These are phyloP conservation scores for Drosophila baimaii DNA, from an alignment of 1,140 invertebrate species.

Conservation along the genomic window DNA sequence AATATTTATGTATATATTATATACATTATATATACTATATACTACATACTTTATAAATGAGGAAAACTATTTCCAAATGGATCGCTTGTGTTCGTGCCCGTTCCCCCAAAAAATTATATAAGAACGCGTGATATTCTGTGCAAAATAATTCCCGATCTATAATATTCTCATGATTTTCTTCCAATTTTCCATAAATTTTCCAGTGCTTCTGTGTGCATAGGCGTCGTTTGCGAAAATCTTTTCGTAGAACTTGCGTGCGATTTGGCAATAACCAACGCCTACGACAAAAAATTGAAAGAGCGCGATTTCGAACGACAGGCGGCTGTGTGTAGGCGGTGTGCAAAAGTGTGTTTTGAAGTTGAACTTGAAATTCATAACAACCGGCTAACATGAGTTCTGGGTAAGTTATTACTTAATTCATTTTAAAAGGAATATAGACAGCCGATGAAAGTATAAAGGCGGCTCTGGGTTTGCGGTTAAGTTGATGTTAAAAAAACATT, in stretches of 20 bases:
- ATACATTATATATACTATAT: conserved; percentile 4
- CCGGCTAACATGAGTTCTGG: conserved; percentile 67
- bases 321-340: conserved; percentile 50
- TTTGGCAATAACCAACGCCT: conserved; percentile 58
- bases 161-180: conserved; percentile 35
- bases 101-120: conserved; percentile 69
- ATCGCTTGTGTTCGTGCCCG: conserved; percentile 24
- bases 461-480: not conserved
- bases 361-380: conserved; percentile 44
- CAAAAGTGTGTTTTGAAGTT: conserved; percentile 48
- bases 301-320: conserved; percentile 23
- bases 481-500: not conserved
- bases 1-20: conserved; percentile 1
- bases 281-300: conserved; percentile 44
- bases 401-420: conserved; percentile 42
- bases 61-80: conserved; percentile 39
- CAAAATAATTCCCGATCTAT: conserved; percentile 43
- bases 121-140: conserved; percentile 67
- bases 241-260: conserved; percentile 63
- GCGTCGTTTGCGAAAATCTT: conserved; percentile 45
- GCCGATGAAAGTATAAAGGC: too few relatives aligned
- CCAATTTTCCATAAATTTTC: conserved; percentile 63
- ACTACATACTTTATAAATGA: not conserved
- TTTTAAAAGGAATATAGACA: not conserved
- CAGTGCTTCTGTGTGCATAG: conserved; percentile 76